These are phyloP conservation scores for Noctua comes DNA, from an alignment of 2,888 invertebrate species.

Conservation along the genomic window DNA sequence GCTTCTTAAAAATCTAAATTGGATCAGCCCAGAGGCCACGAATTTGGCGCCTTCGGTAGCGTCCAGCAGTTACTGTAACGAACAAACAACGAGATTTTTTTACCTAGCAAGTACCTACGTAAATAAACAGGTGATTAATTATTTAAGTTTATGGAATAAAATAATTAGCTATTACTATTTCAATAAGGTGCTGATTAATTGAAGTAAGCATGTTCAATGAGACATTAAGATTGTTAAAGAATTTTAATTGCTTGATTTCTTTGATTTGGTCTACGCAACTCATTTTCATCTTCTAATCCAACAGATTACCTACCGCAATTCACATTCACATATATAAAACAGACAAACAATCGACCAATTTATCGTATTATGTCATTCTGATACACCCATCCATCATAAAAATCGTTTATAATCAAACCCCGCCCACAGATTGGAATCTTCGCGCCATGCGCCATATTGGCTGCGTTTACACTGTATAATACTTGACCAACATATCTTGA, in stretches of 20 bases:
- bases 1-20: not conserved
- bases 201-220: constrained; percentile 9
- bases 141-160: constrained; percentile 1
- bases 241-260: constrained; percentile 45
- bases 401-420: constrained; percentile 20
- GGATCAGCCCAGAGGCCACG: not conserved
- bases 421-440: constrained; percentile 54
- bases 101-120: not conserved
- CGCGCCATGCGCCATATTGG: constrained; percentile 50
- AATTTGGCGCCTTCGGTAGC: not conserved
- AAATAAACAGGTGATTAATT: not conserved
- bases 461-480: constrained; percentile 38
- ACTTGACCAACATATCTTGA: not conserved
- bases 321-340: not conserved
- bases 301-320: constrained; percentile 11
- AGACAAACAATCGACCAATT: constrained; percentile 23
- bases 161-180: constrained; percentile 9
- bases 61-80: not conserved
- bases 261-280: constrained; percentile 12
- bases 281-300: not conserved
- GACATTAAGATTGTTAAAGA: constrained; percentile 33
- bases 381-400: constrained; percentile 45
- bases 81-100: not conserved
- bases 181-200: constrained; percentile 16
- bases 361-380: constrained; percentile 28